Base-by-base conservation (phyloP, 2,113 vertebrate species). In the Pomatorhinus ruficollis region DNA sequence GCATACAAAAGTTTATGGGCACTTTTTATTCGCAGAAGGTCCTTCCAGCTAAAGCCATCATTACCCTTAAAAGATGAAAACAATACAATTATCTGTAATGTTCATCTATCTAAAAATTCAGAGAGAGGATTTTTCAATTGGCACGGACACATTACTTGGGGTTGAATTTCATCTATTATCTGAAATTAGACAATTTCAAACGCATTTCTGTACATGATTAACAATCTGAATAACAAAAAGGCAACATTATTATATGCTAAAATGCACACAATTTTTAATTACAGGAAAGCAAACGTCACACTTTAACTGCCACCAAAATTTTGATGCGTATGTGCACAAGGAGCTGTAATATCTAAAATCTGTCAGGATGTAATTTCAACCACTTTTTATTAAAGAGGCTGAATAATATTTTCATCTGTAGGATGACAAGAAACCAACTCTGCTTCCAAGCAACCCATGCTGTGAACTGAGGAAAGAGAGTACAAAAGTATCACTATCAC, bases 1-100 rank as follows among this genome's bases (percentile, higher is more conserved):
- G 99, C 99, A 16, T 99, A 99, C 44, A 99, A 96, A 83, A 99
- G 98, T 96, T 99, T 99, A 97, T 99, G 99, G 49, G 99, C 98
- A 92, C 99, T 99, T 97, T 99, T 99, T 64, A 99, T 99, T 96
- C 99, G 98, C 87, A 99, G 97, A 93, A 99, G 98, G 93, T 99
- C 99, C 97, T 99, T 99, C 99, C 99, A 99, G 97, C 98, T 99
- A 90, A 99, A 98, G 56, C 98, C 98, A 95, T 99, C 99, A 59
- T 98, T 98, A 50, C 97, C 98, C 99, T 99, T 87, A 74, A 81
- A 88, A 94, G 78, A 70, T 13, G 53, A 95, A 45, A 52, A 33
- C 23, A 70, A 95, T 19, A 20, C 33, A 79, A 76, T 65, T 78
- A 37, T 7, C 81, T 15, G 9, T 5, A 69, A 76, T 23, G 25